phyloP scores from a whole-genome alignment of 2,113 vertebrate genomes.

The Boleophthalmus pectinirostris region DNA sequence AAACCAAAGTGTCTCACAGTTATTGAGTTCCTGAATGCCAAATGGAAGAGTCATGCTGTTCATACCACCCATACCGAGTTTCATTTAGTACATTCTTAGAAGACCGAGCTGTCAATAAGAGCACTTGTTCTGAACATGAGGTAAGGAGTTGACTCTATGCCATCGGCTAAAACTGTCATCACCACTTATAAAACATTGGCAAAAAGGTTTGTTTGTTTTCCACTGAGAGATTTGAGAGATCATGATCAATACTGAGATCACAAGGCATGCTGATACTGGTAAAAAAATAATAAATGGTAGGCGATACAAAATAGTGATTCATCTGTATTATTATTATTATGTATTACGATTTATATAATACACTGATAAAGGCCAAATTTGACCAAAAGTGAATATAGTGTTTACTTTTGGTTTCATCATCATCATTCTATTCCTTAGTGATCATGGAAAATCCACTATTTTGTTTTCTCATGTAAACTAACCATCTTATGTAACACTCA shows the following conservation, averaged over 20 bases:
- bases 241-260: neutral
- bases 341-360: neutral
- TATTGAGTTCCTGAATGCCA: constrained; percentile 14
- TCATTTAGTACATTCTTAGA: constrained; percentile 49
- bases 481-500: neutral
- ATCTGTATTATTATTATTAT: neutral
- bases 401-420: neutral
- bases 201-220: neutral
- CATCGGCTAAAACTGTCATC: neutral
- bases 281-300: neutral
- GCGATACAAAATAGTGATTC: neutral
- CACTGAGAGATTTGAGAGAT: neutral
- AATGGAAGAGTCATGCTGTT: constrained; percentile 2
- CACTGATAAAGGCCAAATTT: neutral
- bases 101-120: constrained; percentile 17
- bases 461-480: neutral
- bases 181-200: neutral
- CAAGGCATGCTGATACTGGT: neutral
- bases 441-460: neutral
- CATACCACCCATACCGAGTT: constrained; percentile 13
- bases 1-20: neutral
- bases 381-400: no score
- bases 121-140: neutral
- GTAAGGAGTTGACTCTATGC: constrained; percentile 17
- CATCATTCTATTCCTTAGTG: neutral